Evolutionary conservation across 2,888 invertebrate genomes (phyloP).

Genomic region (Bursaphelenchus okinawaensis): DNA sequence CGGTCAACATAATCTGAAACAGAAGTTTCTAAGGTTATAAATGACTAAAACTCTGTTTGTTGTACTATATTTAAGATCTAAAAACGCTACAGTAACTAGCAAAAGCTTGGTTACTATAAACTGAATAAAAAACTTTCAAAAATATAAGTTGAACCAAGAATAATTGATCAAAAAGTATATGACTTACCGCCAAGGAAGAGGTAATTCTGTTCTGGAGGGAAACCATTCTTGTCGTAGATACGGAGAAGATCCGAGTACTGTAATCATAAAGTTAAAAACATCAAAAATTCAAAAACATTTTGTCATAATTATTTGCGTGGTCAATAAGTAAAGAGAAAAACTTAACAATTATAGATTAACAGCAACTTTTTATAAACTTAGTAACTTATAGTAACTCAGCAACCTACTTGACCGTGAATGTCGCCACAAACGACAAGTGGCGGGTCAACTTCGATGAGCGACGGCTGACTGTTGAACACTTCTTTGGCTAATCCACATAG

Average conservation of each 20-base stretch:
- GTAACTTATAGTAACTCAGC: not conserved
- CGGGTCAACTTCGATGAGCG: slow-evolving; percentile 43
- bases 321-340: not conserved
- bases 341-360: not conserved
- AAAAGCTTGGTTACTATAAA: too few species aligned
- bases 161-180: not conserved
- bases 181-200: slow-evolving; percentile 33
- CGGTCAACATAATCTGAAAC: slow-evolving; percentile 47
- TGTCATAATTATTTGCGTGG: not conserved
- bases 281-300: not conserved
- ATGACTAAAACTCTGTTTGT: too few species aligned
- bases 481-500: slow-evolving; percentile 38
- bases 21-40: too few species aligned
- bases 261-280: not conserved
- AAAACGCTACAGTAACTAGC: too few species aligned
- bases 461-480: slow-evolving; percentile 37
- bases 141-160: too few species aligned
- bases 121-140: too few species aligned
- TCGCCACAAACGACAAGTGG: slow-evolving; percentile 49
- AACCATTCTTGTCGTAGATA: slow-evolving; percentile 50
- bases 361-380: too few species aligned
- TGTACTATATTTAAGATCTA: too few species aligned
- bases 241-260: slow-evolving; percentile 47
- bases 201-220: slow-evolving; percentile 47
- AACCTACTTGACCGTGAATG: slow-evolving; percentile 32